Evolutionary conservation across 2,797 vertebrate species (phyloP), one percentile per base, ranked within the genome.

Genomic region (Falco cherrug): DNA sequence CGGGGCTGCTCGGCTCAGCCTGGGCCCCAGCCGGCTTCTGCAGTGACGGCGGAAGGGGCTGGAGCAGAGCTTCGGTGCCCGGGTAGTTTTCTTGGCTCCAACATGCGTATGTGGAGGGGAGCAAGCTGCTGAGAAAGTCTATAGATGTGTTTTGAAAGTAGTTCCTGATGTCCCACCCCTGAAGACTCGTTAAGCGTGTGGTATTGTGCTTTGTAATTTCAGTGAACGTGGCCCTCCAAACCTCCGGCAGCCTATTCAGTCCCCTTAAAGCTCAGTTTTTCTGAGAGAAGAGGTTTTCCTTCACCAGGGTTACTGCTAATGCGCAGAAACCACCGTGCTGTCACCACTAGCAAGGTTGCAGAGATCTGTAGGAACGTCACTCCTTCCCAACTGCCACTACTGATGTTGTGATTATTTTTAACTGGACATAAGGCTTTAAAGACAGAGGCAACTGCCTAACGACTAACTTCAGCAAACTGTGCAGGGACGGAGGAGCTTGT

Each of bases 251-350:
- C 39, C 15, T 2, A 0, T 3, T 0, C 9, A 1, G 3, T 3
- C 5, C 15, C 28, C 51, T 6, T 6, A 17, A 7, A 19, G 6
- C 70, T 41, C 19, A 0, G 12, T 5, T 37, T 39, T 76, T 5
- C 8, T 4, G 61, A 37, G 64, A 26, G 45, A 35, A 18, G 39
- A 33, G 11, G 8, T 16, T 51, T 63, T 33, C 13, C 43, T 24
- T n/a, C 7, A 0, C 18, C 43, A 6, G 29, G 31, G 3, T 24
- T 4, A 0, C 35, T 16, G 51, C 50, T 33, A 11, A 4, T 1
- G 1, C 41, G 47, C 60, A 22, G 63, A 35, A n/a, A 4, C 10
- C 25, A 1, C 33, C 0, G 0, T 5, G 0, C 35, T 1, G 1
- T 35, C 31, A 41, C 3, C 31, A 41, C 3, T 5, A 1, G 48